A percentile compares a stretch with the other conserved stretches of the same genome.
phyloP scores from a whole-genome alignment of 2,797 vertebrate species.

The Ctenopoma kingsleyae region DNA sequence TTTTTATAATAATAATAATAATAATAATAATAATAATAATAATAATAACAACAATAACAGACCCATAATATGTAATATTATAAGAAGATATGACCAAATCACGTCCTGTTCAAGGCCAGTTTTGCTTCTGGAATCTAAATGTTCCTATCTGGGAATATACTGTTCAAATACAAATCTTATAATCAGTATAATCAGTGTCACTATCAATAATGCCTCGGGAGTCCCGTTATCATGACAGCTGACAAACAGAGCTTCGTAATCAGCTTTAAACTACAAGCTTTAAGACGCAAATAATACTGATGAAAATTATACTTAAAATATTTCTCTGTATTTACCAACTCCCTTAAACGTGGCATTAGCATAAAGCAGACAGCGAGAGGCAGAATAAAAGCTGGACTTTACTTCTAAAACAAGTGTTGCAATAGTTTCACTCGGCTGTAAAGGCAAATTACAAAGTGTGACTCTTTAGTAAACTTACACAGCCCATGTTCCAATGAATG shows the following conservation, averaged over 20 bases:
- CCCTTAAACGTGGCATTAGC: background rate
- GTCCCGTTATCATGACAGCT: background rate
- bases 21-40: no score
- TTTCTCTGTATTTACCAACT: background rate
- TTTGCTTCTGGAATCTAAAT: no score
- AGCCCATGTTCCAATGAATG: constrained; percentile 84
- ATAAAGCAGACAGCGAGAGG: background rate
- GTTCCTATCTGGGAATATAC: no score
- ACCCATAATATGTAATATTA: no score
- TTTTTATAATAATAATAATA: no score
- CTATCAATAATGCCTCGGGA: background rate
- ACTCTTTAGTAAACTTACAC: constrained; percentile 80
- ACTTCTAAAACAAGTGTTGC: background rate
- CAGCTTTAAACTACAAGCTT: background rate
- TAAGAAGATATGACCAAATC: no score
- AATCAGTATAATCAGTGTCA: background rate
- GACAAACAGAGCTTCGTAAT: background rate
- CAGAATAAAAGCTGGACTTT: constrained; percentile 1
- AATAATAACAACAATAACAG: no score
- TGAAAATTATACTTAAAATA: background rate
- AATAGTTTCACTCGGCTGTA: constrained; percentile 1
- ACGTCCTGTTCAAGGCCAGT: no score
- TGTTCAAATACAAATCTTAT: background rate
- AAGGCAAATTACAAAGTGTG: constrained; percentile 10
- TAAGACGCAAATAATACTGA: constrained; percentile 4